Evolutionary conservation across 2,888 invertebrate species (phyloP).

Genomic region (Sesia bembeciformis): DNA sequence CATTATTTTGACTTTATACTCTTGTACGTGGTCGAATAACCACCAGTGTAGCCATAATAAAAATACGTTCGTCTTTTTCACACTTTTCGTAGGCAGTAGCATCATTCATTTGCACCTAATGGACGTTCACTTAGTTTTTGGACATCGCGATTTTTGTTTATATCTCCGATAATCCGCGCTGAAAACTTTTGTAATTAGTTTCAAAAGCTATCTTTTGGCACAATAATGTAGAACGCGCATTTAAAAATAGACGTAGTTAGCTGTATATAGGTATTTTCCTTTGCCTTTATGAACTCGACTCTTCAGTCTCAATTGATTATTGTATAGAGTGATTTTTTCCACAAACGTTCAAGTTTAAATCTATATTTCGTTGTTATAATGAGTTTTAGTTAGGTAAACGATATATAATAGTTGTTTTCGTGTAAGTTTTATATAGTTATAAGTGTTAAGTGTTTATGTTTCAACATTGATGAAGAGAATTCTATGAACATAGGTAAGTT

Average conservation of each 20-base stretch:
- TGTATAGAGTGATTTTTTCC: conserved; percentile 24
- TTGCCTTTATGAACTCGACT: conserved; percentile 37
- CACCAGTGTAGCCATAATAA: conserved; percentile 49
- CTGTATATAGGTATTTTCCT: conserved; percentile 39
- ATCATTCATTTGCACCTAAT: conserved; percentile 61
- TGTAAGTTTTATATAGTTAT: conserved; percentile 31
- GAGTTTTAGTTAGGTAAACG: conserved; percentile 28
- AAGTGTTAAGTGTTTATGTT: conserved; percentile 15
- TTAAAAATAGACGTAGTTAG: conserved; percentile 39
- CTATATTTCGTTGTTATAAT: conserved; percentile 25
- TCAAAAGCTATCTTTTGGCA: conserved; percentile 45
- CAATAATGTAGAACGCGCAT: conserved; percentile 59
- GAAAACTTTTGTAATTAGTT: conserved; percentile 68
- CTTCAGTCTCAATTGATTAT: conserved; percentile 31
- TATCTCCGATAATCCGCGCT: conserved; percentile 64
- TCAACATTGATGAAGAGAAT: conserved; percentile 1
- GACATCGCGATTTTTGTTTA: conserved; percentile 66
- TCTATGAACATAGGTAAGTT: background rate
- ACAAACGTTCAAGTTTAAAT: conserved; percentile 24
- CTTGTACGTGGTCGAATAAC: background rate
- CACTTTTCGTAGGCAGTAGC: conserved; percentile 62
- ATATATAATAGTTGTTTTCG: conserved; percentile 33
- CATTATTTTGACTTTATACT: background rate
- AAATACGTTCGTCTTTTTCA: conserved; percentile 59
- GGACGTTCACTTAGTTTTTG: conserved; percentile 59